These are phyloP conservation scores for Smittia aterrima DNA, from an alignment of 2,888 invertebrate species.

Conservation along the genomic window DNA sequence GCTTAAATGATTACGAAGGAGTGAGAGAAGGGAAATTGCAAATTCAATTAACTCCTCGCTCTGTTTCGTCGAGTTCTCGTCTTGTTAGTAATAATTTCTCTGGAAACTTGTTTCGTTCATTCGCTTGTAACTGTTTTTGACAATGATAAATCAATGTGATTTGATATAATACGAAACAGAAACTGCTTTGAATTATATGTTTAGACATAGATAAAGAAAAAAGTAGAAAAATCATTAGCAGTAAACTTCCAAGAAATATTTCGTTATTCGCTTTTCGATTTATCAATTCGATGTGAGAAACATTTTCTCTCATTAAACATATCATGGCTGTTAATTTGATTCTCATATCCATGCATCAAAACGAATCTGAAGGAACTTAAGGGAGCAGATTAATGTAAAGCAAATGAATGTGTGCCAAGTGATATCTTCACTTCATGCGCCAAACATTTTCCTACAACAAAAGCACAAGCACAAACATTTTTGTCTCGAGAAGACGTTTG, in stretches of 20 bases:
- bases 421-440: constrained; percentile 1
- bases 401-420: not conserved
- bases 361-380: not conserved
- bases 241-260: too few species aligned
- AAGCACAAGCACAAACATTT: not conserved
- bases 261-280: too few species aligned
- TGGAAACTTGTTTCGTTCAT: not conserved
- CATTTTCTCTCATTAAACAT: constrained; percentile 30
- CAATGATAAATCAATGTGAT: constrained; percentile 41
- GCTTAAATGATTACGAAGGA: constrained; percentile 7
- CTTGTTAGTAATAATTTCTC: constrained; percentile 26
- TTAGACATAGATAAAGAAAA: too few species aligned
- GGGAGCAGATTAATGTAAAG: not conserved
- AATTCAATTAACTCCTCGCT: constrained; percentile 33
- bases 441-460: not conserved
- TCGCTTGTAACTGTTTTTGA: constrained; percentile 31
- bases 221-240: too few species aligned
- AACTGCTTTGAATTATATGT: too few species aligned
- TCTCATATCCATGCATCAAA: constrained; percentile 17
- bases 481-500: not conserved
- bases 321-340: constrained; percentile 30
- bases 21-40: not conserved
- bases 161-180: constrained; percentile 12
- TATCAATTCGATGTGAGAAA: too few species aligned
- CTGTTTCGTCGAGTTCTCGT: not conserved